phyloP scores from a whole-genome alignment of 2,888 invertebrate species.

The Lasioglossum morio region DNA sequence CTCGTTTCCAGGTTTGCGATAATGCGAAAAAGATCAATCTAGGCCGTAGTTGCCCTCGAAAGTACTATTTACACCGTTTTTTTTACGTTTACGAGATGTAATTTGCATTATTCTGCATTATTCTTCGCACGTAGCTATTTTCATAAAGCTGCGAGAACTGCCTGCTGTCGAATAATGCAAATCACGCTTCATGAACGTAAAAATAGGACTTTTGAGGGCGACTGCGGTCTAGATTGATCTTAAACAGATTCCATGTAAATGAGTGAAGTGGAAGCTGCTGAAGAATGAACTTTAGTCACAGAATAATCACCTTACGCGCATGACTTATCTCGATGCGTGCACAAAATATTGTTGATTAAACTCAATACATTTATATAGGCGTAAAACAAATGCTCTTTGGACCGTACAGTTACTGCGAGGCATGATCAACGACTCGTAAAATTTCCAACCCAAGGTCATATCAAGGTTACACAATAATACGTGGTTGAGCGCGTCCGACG shows the following conservation, averaged over 20 bases:
- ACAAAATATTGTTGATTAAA: background rate
- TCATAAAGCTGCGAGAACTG: too few relatives aligned
- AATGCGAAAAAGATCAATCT: too few relatives aligned
- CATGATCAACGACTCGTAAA: background rate
- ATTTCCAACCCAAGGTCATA: background rate
- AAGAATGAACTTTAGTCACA: background rate
- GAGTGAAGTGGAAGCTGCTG: background rate
- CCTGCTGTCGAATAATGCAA: too few relatives aligned
- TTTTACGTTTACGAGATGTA: too few relatives aligned
- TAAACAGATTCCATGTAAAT: background rate
- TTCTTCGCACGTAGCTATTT: too few relatives aligned
- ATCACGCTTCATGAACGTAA: too few relatives aligned
- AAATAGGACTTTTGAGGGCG: too few relatives aligned
- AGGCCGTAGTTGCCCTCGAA: too few relatives aligned
- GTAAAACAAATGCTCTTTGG: background rate
- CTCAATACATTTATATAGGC: background rate
- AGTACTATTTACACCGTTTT: too few relatives aligned
- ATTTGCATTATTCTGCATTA: too few relatives aligned
- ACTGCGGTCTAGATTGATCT: too few relatives aligned
- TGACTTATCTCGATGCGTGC: background rate
- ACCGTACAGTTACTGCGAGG: background rate
- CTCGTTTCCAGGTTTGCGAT: too few relatives aligned
- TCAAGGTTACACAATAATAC: background rate
- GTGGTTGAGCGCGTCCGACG: background rate
- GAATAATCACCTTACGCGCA: background rate